Evolutionary conservation across 2,888 invertebrate genomes (phyloP).

Genomic region (Pyrrhia umbra): DNA sequence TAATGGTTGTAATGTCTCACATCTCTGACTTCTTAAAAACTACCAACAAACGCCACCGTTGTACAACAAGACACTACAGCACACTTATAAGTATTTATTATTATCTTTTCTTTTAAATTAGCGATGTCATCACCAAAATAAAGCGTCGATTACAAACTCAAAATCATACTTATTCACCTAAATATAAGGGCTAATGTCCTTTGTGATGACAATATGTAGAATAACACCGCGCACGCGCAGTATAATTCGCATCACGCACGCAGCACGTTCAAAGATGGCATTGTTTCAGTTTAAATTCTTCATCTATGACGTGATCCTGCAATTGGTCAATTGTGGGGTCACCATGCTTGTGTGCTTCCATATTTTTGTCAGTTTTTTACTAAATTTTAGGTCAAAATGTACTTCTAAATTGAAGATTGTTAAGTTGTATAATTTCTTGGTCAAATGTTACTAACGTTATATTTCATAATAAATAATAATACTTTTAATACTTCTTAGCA

Average conservation of each 20-base stretch:
- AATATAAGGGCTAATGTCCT: constrained; percentile 32
- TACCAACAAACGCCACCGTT: constrained; percentile 19
- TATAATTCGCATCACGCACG: constrained; percentile 78
- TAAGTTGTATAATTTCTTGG: constrained; percentile 42
- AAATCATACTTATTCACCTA: background rate
- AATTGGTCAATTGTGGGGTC: constrained; percentile 68
- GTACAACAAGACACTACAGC: constrained; percentile 47
- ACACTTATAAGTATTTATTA: constrained; percentile 60
- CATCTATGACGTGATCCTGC: constrained; percentile 83
- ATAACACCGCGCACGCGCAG: constrained; percentile 43
- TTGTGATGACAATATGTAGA: constrained; percentile 35
- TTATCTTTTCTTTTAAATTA: constrained; percentile 64
- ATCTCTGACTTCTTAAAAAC: constrained; percentile 21
- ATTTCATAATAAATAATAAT: constrained; percentile 55
- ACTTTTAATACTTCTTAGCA: constrained; percentile 46
- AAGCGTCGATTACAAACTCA: background rate
- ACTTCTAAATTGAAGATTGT: constrained; percentile 22
- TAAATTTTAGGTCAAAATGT: constrained; percentile 35
- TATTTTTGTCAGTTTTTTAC: background rate
- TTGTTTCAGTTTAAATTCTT: constrained; percentile 87
- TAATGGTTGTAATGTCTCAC: constrained; percentile 13
- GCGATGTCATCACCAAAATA: constrained; percentile 61
- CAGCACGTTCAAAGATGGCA: constrained; percentile 77
- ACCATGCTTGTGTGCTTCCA: constrained; percentile 36
- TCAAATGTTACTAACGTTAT: constrained; percentile 43